Evolutionary conservation across 92 coral and sea anemone species (phyloP).

Genomic region (Porites rus): DNA sequence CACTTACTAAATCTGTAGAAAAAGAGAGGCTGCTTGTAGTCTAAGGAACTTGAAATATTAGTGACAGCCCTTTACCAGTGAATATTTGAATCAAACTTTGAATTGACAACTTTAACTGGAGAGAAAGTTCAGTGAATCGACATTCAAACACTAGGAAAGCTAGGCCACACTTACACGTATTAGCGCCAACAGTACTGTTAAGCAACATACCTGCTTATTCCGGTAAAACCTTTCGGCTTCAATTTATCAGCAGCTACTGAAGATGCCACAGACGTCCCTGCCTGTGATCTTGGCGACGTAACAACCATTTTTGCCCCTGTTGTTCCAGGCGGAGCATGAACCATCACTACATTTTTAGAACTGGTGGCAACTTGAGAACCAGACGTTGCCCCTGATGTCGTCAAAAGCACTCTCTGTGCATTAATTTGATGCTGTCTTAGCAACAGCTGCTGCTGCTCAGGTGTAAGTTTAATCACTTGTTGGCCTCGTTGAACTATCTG

Average conservation of each 20-base stretch:
- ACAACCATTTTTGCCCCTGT: slow-evolving; percentile 43
- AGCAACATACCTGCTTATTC: slow-evolving; percentile 81
- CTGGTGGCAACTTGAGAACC: slow-evolving; percentile 53
- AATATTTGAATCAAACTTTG: no score
- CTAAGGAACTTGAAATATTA: no score
- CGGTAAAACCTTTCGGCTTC: slow-evolving; percentile 89
- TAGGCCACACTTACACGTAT: no score
- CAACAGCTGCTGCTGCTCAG: slow-evolving; percentile 83
- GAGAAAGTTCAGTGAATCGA: no score
- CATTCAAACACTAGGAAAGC: neutral
- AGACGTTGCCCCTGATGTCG: slow-evolving; percentile 68
- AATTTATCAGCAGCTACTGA: slow-evolving; percentile 83
- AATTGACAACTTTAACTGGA: no score
- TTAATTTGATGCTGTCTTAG: slow-evolving; percentile 81
- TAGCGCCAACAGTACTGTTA: neutral
- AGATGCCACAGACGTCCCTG: slow-evolving; percentile 49
- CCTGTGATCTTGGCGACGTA: slow-evolving; percentile 34
- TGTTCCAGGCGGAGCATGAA: slow-evolving; percentile 71
- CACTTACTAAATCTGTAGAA: no score
- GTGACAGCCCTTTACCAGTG: no score
- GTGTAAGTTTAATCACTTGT: slow-evolving; percentile 72
- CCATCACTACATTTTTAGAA: slow-evolving; percentile 76
- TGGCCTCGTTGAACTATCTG: slow-evolving; percentile 53
- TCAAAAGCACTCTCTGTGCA: slow-evolving; percentile 72
- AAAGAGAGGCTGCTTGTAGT: no score